Evolutionary conservation across 2,888 invertebrate genomes (phyloP).

Genomic region (Hirtodrosophila histrioides): DNA sequence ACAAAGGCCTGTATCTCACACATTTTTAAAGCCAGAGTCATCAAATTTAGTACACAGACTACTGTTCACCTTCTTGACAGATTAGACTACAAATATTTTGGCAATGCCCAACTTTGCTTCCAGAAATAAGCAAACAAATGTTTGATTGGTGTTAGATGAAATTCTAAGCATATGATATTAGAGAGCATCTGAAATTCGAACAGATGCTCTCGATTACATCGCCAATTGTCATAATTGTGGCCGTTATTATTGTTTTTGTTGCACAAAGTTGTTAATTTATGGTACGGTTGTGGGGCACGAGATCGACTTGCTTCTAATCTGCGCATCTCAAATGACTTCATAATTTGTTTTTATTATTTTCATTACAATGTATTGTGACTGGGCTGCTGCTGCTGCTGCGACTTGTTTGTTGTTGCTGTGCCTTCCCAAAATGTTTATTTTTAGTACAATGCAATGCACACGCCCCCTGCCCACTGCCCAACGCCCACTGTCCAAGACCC

Average conservation of each 20-base stretch:
- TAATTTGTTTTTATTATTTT: constrained; percentile 50
- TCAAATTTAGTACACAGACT: too few relatives aligned
- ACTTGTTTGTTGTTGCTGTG: constrained; percentile 13
- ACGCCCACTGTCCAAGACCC: too few relatives aligned
- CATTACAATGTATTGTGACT: constrained; percentile 5
- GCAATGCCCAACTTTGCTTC: too few relatives aligned
- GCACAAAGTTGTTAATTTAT: constrained; percentile 6
- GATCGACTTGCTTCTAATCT: constrained; percentile 30
- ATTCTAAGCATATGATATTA: too few relatives aligned
- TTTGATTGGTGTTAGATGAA: too few relatives aligned
- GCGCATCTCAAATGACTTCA: constrained; percentile 52
- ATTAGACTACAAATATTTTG: too few relatives aligned
- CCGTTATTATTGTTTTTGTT: neutral
- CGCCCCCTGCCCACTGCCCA: constrained; percentile 9
- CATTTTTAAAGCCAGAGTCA: too few relatives aligned
- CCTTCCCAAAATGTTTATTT: constrained; percentile 63
- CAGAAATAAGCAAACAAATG: too few relatives aligned
- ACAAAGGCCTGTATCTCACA: too few relatives aligned
- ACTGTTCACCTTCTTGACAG: too few relatives aligned
- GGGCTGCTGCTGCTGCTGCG: constrained; percentile 13
- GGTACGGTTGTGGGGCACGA: neutral
- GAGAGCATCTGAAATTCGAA: too few relatives aligned
- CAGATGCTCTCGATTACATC: too few relatives aligned
- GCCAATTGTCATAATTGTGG: neutral
- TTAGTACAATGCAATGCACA: constrained; percentile 44